Conservation (phyloP, 1,140 invertebrate species). For the Drosophila bifasciata region DNA sequence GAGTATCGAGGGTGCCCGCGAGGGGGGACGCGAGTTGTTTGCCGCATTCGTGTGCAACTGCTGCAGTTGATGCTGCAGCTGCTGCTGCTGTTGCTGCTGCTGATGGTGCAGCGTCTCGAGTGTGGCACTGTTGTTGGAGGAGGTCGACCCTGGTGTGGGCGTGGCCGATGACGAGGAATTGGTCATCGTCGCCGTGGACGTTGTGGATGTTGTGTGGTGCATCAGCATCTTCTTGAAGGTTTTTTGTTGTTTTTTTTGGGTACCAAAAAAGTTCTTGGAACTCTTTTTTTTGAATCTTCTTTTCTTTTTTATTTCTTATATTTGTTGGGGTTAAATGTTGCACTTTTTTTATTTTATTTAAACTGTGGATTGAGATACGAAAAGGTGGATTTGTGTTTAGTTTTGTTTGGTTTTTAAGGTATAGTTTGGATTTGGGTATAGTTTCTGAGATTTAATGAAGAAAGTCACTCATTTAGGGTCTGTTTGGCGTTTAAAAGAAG, state of each 20-base stretch:
- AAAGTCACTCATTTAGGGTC: too few species aligned
- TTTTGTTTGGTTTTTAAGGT: neutral
- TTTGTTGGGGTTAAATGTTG: slow-evolving; percentile 32
- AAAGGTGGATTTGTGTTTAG: slow-evolving; percentile 19
- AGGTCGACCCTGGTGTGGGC: slow-evolving; percentile 77
- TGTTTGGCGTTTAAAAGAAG: too few species aligned
- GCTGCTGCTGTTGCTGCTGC: slow-evolving; percentile 66
- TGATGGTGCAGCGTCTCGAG: slow-evolving; percentile 70
- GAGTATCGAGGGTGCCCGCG: slow-evolving; percentile 84
- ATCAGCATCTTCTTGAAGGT: slow-evolving; percentile 50
- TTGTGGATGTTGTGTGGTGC: slow-evolving; percentile 65
- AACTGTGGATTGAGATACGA: slow-evolving; percentile 36
- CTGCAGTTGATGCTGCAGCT: slow-evolving; percentile 61
- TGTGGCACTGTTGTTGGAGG: slow-evolving; percentile 77
- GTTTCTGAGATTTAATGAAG: too few species aligned
- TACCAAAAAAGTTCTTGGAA: too few species aligned
- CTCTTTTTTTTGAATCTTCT: too few species aligned
- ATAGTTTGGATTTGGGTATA: too few species aligned
- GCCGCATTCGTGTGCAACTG: slow-evolving; percentile 53
- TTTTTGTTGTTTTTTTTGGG: slow-evolving; percentile 9
- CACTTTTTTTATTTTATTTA: slow-evolving; percentile 37
- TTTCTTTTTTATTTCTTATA: slow-evolving; percentile 4
- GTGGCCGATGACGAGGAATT: slow-evolving; percentile 77
- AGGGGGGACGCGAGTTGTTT: slow-evolving; percentile 77
- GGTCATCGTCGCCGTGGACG: slow-evolving; percentile 72